A percentile compares a stretch with the other conserved stretches of the same genome.
Evolutionary conservation across 2,797 vertebrate species (phyloP).

Genomic region (Coracias cyanogaster): DNA sequence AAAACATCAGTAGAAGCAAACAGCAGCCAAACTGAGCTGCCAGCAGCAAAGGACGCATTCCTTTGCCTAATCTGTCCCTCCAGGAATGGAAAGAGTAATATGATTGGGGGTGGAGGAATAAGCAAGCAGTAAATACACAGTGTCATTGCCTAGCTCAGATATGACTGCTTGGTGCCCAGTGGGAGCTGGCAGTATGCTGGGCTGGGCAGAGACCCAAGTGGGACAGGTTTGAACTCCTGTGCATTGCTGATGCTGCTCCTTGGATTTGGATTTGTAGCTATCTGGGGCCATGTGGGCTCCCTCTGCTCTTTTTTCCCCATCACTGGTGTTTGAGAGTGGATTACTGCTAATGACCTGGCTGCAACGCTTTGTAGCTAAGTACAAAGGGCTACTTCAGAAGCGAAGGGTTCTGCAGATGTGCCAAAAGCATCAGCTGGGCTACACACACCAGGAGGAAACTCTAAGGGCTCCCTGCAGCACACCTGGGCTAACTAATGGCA

Average conservation of each 20-base stretch:
- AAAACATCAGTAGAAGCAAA: constrained; percentile 60
- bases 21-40: constrained; percentile 39
- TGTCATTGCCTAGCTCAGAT: not conserved
- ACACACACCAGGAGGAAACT: not conserved
- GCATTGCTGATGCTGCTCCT: not conserved
- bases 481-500: not conserved
- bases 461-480: not conserved
- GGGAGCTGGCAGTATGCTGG: constrained; percentile 29
- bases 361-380: not conserved
- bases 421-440: not conserved
- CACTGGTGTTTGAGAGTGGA: not conserved
- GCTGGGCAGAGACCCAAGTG: constrained; percentile 46
- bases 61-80: constrained; percentile 58
- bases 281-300: fast-evolving
- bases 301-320: not conserved
- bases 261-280: not conserved
- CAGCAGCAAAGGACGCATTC: constrained; percentile 47
- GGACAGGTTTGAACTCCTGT: constrained; percentile 20
- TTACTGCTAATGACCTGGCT: not conserved
- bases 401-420: not conserved
- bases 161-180: not conserved
- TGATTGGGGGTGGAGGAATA: constrained; percentile 19
- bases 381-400: not conserved
- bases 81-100: constrained; percentile 31
- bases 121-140: constrained; percentile 45